These are phyloP conservation scores for Drosophila neonasuta DNA, from an alignment of 2,888 invertebrate genomes.

Conservation along the genomic window DNA sequence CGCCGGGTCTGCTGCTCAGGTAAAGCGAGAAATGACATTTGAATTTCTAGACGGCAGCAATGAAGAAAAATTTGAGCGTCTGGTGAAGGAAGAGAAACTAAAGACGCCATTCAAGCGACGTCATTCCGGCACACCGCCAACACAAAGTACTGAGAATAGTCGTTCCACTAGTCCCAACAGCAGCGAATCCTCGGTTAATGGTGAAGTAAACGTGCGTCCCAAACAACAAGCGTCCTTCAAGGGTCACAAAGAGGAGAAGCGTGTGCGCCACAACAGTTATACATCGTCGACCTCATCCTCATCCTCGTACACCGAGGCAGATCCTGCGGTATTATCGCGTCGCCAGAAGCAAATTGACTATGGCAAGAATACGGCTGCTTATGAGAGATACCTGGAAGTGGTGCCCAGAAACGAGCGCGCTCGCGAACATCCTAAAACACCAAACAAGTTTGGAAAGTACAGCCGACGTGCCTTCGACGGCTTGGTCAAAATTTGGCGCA, in stretches of 20 bases:
- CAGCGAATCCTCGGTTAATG: conserved; percentile 46
- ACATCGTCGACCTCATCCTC: conserved; percentile 78
- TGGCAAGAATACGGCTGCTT: conserved; percentile 95
- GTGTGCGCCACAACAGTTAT: conserved; percentile 76
- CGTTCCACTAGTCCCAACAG: conserved; percentile 79
- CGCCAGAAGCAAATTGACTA: conserved; percentile 97
- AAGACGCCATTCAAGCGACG: conserved; percentile 82
- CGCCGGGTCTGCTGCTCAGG: conserved; percentile 30
- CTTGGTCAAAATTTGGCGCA: conserved; percentile 93
- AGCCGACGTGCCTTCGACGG: conserved; percentile 97
- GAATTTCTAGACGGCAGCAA: conserved; percentile 79
- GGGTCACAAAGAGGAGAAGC: conserved; percentile 74
- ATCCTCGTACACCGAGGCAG: conserved; percentile 84
- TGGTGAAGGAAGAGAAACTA: conserved; percentile 81
- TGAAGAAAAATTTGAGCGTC: conserved; percentile 80
- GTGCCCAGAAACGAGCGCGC: conserved; percentile 87
- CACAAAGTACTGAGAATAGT: conserved; percentile 66
- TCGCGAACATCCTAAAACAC: conserved; percentile 92
- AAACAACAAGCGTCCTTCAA: conserved; percentile 21
- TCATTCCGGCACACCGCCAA: conserved; percentile 78
- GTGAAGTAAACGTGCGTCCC: conserved; percentile 10
- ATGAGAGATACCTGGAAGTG: conserved; percentile 87
- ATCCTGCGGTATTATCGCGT: conserved; percentile 87
- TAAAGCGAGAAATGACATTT: conserved; percentile 70
- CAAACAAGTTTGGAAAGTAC: conserved; percentile 93